A percentile compares a stretch with the other conserved stretches of the same genome.
phyloP scores from a whole-genome alignment of 2,888 invertebrate species.

The Nomada ruficornis region DNA sequence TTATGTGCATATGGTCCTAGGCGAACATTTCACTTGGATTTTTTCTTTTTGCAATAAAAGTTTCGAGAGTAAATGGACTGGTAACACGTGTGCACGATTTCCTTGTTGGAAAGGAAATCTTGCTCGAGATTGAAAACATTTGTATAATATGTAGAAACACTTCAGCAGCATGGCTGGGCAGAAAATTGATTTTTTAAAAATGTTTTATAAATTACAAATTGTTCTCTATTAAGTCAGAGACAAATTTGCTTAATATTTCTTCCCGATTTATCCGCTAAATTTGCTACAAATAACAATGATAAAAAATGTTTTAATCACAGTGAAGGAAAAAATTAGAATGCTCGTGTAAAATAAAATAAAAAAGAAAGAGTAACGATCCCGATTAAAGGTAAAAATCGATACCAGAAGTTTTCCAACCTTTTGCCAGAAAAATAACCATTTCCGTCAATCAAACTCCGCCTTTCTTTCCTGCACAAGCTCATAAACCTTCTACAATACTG shows the following conservation, averaged over 20 bases:
- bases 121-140: not conserved
- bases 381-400: too few relatives aligned
- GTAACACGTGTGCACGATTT: constrained; percentile 27
- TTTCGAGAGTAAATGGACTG: constrained; percentile 11
- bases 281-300: too few relatives aligned
- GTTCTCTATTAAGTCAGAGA: too few relatives aligned
- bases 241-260: too few relatives aligned
- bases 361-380: too few relatives aligned
- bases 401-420: not conserved
- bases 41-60: constrained; percentile 5
- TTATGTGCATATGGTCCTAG: not conserved
- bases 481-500: constrained; percentile 7
- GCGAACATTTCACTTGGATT: constrained; percentile 8
- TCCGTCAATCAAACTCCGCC: not conserved
- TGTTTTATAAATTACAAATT: not conserved
- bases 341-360: too few relatives aligned
- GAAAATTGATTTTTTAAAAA: not conserved
- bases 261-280: too few relatives aligned
- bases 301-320: too few relatives aligned
- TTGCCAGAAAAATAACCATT: not conserved
- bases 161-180: not conserved
- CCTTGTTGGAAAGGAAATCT: constrained; percentile 31
- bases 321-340: too few relatives aligned
- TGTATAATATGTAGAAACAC: not conserved
- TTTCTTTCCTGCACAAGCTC: not conserved